Percentiles rank a stretch among this genome's conserved stretches.
Evolutionary conservation across 2,113 vertebrate genomes (phyloP).

Genomic region (Syngnathus typhle): DNA sequence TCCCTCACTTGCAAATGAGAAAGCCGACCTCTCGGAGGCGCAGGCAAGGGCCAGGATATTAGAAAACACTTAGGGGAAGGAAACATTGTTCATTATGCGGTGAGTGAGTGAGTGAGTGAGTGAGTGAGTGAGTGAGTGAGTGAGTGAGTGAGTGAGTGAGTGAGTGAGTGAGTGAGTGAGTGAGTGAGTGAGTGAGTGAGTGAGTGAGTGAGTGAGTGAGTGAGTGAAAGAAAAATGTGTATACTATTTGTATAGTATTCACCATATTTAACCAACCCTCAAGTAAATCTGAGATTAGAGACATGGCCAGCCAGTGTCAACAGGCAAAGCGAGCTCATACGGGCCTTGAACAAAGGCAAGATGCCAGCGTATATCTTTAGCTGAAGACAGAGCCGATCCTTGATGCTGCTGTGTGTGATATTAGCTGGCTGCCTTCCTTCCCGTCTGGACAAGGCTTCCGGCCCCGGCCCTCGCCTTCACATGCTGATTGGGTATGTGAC

Average conservation of each 20-base stretch:
- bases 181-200: no score
- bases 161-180: no score
- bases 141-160: no score
- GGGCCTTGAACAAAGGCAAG: slow-evolving; percentile 31
- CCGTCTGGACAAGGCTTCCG: slow-evolving; percentile 42
- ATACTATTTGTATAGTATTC: no score
- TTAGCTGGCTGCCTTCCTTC: slow-evolving; percentile 66
- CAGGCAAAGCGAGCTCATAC: slow-evolving; percentile 37
- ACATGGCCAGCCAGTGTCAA: slow-evolving; percentile 59
- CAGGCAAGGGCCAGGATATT: slow-evolving; percentile 49
- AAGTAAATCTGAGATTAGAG: slow-evolving; percentile 52
- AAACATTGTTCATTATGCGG: slow-evolving; percentile 41
- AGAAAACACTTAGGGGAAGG: slow-evolving; percentile 46
- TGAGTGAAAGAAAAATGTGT: no score
- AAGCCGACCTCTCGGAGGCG: slow-evolving; percentile 40
- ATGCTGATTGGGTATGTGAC: slow-evolving; percentile 63
- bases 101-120: slow-evolving; percentile 13
- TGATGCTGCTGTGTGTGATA: slow-evolving; percentile 59
- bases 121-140: no score
- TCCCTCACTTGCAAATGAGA: slow-evolving; percentile 63
- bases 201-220: no score
- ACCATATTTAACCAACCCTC: no score
- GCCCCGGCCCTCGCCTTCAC: slow-evolving; percentile 48
- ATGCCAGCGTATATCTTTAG: slow-evolving; percentile 49
- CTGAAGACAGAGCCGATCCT: slow-evolving; percentile 39